A percentile compares a stretch with the other conserved stretches of the same genome.
phyloP scores from a whole-genome alignment of 92 coral and sea anemone species.

The Phenganax stokvisi region DNA sequence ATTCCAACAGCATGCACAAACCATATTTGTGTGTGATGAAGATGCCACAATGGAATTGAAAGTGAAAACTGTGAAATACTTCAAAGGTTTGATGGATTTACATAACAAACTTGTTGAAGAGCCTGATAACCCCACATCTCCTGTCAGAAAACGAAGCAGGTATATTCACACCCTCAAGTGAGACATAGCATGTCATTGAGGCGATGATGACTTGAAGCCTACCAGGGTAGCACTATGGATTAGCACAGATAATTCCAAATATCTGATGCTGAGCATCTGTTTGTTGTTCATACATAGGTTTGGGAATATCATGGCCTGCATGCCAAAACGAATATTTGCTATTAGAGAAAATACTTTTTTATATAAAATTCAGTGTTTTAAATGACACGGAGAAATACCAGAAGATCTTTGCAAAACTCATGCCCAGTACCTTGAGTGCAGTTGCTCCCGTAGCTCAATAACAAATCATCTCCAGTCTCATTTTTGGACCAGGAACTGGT shows the following conservation, averaged over 20 bases:
- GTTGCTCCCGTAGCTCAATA: too few relatives aligned
- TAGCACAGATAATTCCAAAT: background rate
- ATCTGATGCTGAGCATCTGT: too few relatives aligned
- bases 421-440: too few relatives aligned
- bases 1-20: slow-evolving; percentile 88
- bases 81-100: slow-evolving; percentile 93
- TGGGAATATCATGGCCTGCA: background rate
- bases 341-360: background rate
- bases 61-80: slow-evolving; percentile 93
- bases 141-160: slow-evolving; percentile 35
- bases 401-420: too few relatives aligned
- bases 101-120: slow-evolving; percentile 89
- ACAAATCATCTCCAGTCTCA: too few relatives aligned
- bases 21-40: slow-evolving; percentile 87
- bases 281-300: too few relatives aligned
- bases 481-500: too few relatives aligned
- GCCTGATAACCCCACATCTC: slow-evolving; percentile 76
- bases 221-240: background rate
- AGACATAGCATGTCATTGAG: background rate
- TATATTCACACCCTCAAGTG: slow-evolving; percentile 14
- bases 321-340: background rate
- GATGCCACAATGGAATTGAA: slow-evolving; percentile 96
- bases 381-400: too few relatives aligned
- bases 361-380: background rate
- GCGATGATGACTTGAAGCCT: background rate